A percentile compares a stretch with the other conserved stretches of the same genome.
These are phyloP conservation scores for Tetragonula carbonaria DNA, from an alignment of 2,888 invertebrate species.

Conservation along the genomic window DNA sequence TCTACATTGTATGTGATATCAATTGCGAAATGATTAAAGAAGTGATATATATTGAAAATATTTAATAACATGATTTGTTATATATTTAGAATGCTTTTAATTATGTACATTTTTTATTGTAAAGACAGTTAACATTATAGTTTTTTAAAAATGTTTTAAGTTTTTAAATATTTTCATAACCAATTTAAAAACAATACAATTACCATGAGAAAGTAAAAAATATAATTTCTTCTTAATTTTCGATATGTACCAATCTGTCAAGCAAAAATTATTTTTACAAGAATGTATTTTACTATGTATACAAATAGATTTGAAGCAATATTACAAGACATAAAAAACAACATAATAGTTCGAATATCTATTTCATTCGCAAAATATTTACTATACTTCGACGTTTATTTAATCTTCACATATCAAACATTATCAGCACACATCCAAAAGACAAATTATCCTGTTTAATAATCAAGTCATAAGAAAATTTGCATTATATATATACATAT, in stretches of 20 bases:
- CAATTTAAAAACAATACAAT: slow-evolving; percentile 1
- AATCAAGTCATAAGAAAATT: slow-evolving; percentile 49
- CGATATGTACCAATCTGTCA: slow-evolving; percentile 1
- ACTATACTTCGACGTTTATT: slow-evolving; percentile 19
- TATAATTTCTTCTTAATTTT: neutral
- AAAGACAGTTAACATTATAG: neutral
- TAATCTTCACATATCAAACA: slow-evolving; percentile 21
- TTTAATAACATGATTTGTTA: slow-evolving; percentile 15
- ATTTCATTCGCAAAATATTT: slow-evolving; percentile 31
- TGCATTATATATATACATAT: slow-evolving; percentile 41
- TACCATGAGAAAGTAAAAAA: neutral
- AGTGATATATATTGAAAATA: slow-evolving; percentile 11
- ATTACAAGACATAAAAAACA: slow-evolving; percentile 21
- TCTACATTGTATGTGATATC: neutral
- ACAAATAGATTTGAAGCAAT: slow-evolving; percentile 19
- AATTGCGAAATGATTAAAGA: neutral
- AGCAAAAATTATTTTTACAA: slow-evolving; percentile 12
- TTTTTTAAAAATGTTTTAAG: neutral
- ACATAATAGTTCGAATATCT: slow-evolving; percentile 1
- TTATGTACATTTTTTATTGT: slow-evolving; percentile 11
- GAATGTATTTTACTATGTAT: slow-evolving; percentile 28
- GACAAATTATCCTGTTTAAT: slow-evolving; percentile 25
- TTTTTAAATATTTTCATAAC: neutral
- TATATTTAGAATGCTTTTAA: slow-evolving; percentile 13
- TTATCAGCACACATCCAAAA: slow-evolving; percentile 9